Conservation (phyloP, 1,140 invertebrate genomes). For the Steinernema khuongi region DNA sequence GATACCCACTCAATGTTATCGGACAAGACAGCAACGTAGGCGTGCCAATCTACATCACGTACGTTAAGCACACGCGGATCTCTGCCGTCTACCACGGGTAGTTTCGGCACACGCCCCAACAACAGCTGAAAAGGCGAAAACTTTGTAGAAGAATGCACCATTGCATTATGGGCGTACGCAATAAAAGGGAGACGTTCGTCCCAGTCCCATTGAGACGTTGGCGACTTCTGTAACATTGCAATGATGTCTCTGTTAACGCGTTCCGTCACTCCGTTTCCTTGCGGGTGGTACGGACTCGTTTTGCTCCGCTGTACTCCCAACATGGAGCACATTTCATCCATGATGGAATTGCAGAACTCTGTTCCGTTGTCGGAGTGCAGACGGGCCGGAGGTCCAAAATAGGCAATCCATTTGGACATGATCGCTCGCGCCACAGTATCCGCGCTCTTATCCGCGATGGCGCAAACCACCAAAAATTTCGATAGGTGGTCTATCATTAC, state of each 20-base stretch:
- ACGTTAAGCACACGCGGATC: neutral
- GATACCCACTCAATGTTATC: no score
- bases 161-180: neutral
- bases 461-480: constrained; percentile 5
- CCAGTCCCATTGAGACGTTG: constrained; percentile 10
- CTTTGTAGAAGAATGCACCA: constrained; percentile 8
- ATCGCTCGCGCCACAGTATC: constrained; percentile 9
- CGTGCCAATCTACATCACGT: neutral
- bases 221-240: neutral
- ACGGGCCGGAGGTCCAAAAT: neutral
- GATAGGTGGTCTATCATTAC: constrained; percentile 20
- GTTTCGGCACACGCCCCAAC: neutral
- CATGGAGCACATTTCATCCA: neutral
- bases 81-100: neutral
- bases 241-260: constrained; percentile 7
- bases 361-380: constrained; percentile 12
- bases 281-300: neutral
- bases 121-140: neutral
- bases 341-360: neutral
- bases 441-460: constrained; percentile 13
- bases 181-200: neutral
- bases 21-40: no score
- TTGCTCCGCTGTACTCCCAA: neutral
- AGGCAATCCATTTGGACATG: neutral
- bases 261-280: constrained; percentile 17